phyloP scores from a whole-genome alignment of 2,797 vertebrate species.

The Atherinosoma microstoma region DNA sequence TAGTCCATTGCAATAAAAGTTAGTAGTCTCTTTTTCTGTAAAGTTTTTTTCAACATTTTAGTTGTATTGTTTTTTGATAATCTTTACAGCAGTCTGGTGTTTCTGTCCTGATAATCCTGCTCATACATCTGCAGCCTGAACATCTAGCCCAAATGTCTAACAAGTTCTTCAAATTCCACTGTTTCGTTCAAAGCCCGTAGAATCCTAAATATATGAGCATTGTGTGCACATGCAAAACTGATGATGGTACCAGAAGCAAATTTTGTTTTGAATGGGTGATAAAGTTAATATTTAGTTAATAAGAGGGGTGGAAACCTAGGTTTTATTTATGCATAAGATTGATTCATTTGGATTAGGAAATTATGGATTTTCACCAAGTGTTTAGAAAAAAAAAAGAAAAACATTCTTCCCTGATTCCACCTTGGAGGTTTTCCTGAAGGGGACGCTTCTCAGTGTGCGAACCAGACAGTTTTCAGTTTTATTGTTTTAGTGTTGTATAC shows the following conservation, averaged over 20 bases:
- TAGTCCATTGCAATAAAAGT: background rate
- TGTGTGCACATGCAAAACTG: background rate
- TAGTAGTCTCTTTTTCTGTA: background rate
- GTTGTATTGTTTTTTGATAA: background rate
- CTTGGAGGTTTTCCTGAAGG: too few species aligned
- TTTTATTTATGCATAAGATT: background rate
- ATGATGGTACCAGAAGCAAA: too few species aligned
- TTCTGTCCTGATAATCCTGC: background rate
- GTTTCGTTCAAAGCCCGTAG: background rate
- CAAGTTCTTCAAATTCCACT: background rate
- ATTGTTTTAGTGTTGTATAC: too few species aligned
- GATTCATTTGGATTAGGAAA: too few species aligned
- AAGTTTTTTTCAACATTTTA: too few species aligned
- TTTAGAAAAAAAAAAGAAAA: too few species aligned
- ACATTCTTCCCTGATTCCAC: too few species aligned
- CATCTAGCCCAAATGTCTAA: conserved; percentile 1
- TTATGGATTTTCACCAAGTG: too few species aligned
- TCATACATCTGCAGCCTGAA: background rate
- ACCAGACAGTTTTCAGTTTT: too few species aligned
- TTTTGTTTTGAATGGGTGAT: too few species aligned
- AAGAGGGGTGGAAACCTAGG: background rate
- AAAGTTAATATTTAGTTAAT: too few species aligned
- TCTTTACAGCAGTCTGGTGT: background rate
- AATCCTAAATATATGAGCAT: background rate
- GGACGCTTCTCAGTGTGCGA: too few species aligned